phyloP scores from a whole-genome alignment of 37 sponge, comb jelly and placozoan species.

The Spongilla lacustris region DNA sequence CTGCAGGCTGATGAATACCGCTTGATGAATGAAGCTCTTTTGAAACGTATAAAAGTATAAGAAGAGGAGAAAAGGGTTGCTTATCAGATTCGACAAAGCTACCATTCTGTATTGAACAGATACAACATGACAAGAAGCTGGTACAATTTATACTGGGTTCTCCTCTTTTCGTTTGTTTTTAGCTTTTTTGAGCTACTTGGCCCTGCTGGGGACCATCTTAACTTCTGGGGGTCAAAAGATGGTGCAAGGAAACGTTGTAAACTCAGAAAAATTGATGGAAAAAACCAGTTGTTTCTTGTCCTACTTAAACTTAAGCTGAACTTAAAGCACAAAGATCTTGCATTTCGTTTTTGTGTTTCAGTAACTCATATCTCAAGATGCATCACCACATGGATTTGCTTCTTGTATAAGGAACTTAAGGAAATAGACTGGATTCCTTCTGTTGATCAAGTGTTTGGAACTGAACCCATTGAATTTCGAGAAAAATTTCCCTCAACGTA shows the following conservation, averaged over 20 bases:
- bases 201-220: slow-evolving; percentile 33
- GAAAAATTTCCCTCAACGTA: slow-evolving; percentile 45
- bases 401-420: slow-evolving; percentile 34
- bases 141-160: slow-evolving; percentile 43
- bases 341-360: slow-evolving; percentile 46
- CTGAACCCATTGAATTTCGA: slow-evolving; percentile 19
- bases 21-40: slow-evolving; percentile 12
- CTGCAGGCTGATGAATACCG: not conserved
- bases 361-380: slow-evolving; percentile 13
- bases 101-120: slow-evolving; percentile 29
- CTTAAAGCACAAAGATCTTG: slow-evolving; percentile 27
- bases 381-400: slow-evolving; percentile 55
- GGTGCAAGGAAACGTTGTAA: not conserved
- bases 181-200: slow-evolving; percentile 53
- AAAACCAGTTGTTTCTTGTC: slow-evolving; percentile 37
- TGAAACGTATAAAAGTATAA: slow-evolving; percentile 37
- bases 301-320: slow-evolving; percentile 23
- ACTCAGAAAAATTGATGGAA: slow-evolving; percentile 21
- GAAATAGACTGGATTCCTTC: slow-evolving; percentile 37
- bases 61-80: slow-evolving; percentile 17
- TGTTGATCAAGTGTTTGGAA: slow-evolving; percentile 32
- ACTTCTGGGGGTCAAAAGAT: slow-evolving; percentile 48
- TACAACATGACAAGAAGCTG: slow-evolving; percentile 43
- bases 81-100: slow-evolving; percentile 1
- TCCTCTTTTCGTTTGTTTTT: slow-evolving; percentile 14